These are phyloP conservation scores for Synergus umbraculus DNA, from an alignment of 2,888 invertebrate species.

Conservation along the genomic window DNA sequence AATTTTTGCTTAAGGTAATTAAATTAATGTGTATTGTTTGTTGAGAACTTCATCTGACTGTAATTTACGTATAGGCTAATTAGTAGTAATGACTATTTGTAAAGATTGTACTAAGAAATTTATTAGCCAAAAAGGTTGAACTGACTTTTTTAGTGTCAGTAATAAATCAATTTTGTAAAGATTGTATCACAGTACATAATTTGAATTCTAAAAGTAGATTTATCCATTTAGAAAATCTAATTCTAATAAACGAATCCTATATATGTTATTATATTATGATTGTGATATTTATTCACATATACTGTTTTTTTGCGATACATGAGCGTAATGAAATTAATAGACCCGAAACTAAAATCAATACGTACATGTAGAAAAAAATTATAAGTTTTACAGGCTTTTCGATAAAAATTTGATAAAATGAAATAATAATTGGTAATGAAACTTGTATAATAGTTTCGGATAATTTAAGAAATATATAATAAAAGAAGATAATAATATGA, in stretches of 20 bases:
- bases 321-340: not conserved
- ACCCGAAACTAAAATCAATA: not conserved
- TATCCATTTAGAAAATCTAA: not conserved
- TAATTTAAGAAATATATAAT: not conserved
- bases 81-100: not conserved
- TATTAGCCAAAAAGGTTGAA: not conserved
- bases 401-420: not conserved
- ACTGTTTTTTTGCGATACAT: not conserved
- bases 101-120: not conserved
- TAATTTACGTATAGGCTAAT: not conserved
- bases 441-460: not conserved
- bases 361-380: not conserved
- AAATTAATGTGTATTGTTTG: not conserved
- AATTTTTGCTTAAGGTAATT: conserved; percentile 3
- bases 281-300: not conserved
- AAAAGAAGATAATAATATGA: not conserved
- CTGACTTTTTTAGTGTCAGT: not conserved
- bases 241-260: too few relatives aligned
- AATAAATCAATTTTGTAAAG: not conserved
- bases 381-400: not conserved
- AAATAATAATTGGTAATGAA: not conserved
- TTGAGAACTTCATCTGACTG: conserved; percentile 6
- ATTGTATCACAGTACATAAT: not conserved
- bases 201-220: not conserved
- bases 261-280: too few relatives aligned